Evolutionary conservation across 1,140 invertebrate species (phyloP).

Genomic region (Bombus waltoni): DNA sequence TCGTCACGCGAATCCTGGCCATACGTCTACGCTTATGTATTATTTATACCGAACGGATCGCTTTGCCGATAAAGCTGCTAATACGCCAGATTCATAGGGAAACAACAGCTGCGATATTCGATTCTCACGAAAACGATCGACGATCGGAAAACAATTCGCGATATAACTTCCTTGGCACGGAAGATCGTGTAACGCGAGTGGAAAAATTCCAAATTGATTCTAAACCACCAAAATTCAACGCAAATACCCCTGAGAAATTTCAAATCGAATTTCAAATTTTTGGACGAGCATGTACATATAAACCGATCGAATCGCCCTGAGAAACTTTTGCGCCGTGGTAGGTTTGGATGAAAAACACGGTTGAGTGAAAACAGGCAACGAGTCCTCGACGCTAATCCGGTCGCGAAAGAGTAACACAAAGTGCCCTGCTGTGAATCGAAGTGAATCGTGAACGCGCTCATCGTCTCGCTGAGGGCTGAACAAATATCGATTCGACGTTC

Average conservation of each 20-base stretch:
- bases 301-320: not conserved
- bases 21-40: not conserved
- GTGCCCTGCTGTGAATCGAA: not conserved
- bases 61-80: not conserved
- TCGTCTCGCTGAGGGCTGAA: constrained; percentile 11
- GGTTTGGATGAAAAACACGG: not conserved
- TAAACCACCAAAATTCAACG: no score
- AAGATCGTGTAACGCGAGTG: not conserved
- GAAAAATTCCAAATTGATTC: no score
- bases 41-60: constrained; percentile 1
- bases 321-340: not conserved
- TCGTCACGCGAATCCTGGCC: not conserved
- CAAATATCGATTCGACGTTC: constrained; percentile 46
- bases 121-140: not conserved
- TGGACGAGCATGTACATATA: no score
- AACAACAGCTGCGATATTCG: not conserved
- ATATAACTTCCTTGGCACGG: not conserved
- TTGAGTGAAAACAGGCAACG: not conserved
- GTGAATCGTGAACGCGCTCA: not conserved
- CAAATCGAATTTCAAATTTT: no score
- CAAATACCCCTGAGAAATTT: no score
- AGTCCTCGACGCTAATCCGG: not conserved
- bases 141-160: not conserved
- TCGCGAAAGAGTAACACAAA: not conserved
- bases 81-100: constrained; percentile 11